Base-by-base conservation (phyloP, 2,888 invertebrate genomes). In the Morpho achilles region DNA sequence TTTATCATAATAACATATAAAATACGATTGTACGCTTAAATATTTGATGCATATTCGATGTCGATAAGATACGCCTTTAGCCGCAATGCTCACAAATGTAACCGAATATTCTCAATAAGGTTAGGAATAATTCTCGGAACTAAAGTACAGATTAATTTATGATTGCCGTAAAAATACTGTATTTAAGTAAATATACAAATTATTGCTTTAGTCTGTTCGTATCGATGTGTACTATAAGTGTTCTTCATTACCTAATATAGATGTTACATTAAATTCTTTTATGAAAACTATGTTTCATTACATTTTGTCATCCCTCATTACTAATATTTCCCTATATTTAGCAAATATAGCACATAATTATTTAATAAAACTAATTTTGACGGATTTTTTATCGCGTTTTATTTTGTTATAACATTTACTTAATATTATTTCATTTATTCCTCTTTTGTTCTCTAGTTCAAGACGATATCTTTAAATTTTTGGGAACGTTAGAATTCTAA, bases 231-330 rank as follows among this genome's bases (percentile, higher is more conserved):
- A 82, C 74, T 80, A 79, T 77, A 77, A 80, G 82, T 81, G 81
- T 80, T 82, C 80, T 76, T 83, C 78, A 63, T 81, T 80, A 80
- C 77, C 76, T 80, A 77, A 80, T 79, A 74, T 85, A 82, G 82
- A 79, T 80, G 82, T 84, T 85, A 86, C 84, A 87, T 71, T 69
- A 77, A 74, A 76, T 77, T 83, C 84, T 85, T 84, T 77, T 81
- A 79, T 74, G 72, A 63, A 60, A 68, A 62, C 67, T 72, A 74
- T 83, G 81, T 87, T 82, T 75, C 67, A 75, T 73, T 76, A 59
- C 50, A 48, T 45, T 23, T 40, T 47, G 46, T 50, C 41, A 7
- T 39, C 32, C 46, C 52, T 41, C 5, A 32, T 23, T 7, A 44
- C 6, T 45, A 10, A 43, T 9, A 32, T 43, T 43, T 43, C 9